Evolutionary conservation across 1,140 invertebrate genomes (phyloP).

Genomic region (Achatina immaculata): DNA sequence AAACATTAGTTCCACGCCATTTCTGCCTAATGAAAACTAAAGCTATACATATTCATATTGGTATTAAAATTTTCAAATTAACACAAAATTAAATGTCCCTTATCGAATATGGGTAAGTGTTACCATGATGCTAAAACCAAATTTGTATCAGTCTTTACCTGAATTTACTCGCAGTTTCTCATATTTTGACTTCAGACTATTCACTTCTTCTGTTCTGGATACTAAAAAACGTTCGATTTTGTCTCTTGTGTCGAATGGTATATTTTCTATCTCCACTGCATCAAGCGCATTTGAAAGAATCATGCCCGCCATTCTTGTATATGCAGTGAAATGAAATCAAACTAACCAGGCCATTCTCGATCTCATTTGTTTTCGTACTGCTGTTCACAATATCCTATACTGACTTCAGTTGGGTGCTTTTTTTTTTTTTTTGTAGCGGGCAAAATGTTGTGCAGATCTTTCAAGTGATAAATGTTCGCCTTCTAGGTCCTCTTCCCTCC

Average conservation of each 20-base stretch:
- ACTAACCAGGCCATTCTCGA: too few species aligned
- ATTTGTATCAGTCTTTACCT: too few species aligned
- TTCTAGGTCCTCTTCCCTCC: too few species aligned
- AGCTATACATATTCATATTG: neutral
- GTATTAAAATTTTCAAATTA: neutral
- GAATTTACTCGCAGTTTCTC: slow-evolving; percentile 59
- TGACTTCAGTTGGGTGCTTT: too few species aligned
- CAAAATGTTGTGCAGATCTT: too few species aligned
- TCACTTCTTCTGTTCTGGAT: slow-evolving; percentile 39
- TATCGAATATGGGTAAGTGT: neutral
- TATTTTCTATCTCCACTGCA: slow-evolving; percentile 39
- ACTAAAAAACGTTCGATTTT: slow-evolving; percentile 46
- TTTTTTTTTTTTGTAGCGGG: too few species aligned
- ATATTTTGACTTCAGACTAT: slow-evolving; percentile 49
- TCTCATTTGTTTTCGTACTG: too few species aligned
- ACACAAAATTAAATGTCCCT: neutral
- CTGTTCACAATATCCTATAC: too few species aligned
- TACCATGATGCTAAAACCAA: too few species aligned
- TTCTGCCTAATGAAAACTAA: too few species aligned
- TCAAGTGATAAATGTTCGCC: too few species aligned
- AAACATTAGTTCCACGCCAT: too few species aligned
- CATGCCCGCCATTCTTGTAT: slow-evolving; percentile 15
- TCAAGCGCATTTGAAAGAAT: slow-evolving; percentile 36
- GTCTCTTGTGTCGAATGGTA: slow-evolving; percentile 38
- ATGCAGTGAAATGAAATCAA: neutral